A percentile compares a stretch with the other conserved stretches of the same genome.
Conservation (phyloP, 2,797 vertebrate genomes). For the Smutsia gigantea region DNA sequence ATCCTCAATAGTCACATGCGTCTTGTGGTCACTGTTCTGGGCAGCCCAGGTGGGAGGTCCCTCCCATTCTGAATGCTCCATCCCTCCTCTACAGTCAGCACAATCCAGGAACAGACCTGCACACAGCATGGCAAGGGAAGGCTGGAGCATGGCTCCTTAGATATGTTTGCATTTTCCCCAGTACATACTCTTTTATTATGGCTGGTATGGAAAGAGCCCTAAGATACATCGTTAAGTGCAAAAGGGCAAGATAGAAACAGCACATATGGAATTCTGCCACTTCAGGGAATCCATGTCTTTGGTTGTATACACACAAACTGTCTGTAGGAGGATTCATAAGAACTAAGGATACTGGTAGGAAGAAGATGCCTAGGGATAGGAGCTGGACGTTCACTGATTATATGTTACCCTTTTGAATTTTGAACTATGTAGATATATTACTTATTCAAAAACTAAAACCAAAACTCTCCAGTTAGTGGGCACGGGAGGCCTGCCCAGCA, state of each 20-base stretch:
- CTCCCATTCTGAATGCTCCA: no score
- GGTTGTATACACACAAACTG: not conserved
- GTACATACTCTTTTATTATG: not conserved
- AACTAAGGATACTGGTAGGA: not conserved
- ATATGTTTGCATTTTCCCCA: not conserved
- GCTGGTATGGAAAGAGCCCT: not conserved
- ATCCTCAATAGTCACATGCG: not conserved
- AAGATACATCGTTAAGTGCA: not conserved
- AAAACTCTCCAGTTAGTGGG: not conserved
- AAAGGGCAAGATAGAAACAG: not conserved
- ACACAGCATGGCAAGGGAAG: not conserved
- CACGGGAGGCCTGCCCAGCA: not conserved
- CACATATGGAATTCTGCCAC: not conserved
- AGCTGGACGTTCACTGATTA: no score
- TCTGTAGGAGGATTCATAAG: not conserved
- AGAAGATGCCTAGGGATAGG: no score
- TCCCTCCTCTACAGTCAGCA: not conserved
- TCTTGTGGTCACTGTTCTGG: fast-evolving
- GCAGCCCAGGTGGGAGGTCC: fast-evolving
- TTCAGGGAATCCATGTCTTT: not conserved
- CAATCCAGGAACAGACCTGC: not conserved
- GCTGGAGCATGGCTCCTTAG: not conserved
- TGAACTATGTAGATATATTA: not conserved
- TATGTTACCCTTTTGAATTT: not conserved
- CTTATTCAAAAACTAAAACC: not conserved